Evolutionary conservation across 2,888 invertebrate species (phyloP).

Genomic region (Stegophylla sp.): DNA sequence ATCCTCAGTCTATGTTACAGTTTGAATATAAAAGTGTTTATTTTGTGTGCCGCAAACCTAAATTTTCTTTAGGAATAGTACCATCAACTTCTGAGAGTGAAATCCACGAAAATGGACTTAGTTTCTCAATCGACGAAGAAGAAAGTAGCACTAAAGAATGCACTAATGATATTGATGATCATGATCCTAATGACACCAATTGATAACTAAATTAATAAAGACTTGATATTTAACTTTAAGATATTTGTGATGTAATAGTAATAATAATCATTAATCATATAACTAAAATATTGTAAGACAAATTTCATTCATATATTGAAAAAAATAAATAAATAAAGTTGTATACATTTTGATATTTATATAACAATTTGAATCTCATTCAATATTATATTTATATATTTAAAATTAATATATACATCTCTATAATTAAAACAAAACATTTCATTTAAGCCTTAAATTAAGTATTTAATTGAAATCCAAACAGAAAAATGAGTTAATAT

Average conservation of each 20-base stretch:
- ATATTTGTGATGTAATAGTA: slow-evolving; percentile 41
- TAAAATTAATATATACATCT: slow-evolving; percentile 15
- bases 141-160: neutral
- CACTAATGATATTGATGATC: slow-evolving; percentile 29
- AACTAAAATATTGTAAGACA: slow-evolving; percentile 22
- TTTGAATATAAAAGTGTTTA: slow-evolving; percentile 91
- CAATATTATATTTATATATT: slow-evolving; percentile 30
- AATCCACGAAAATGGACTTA: slow-evolving; percentile 16
- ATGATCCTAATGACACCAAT: slow-evolving; percentile 25
- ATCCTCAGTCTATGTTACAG: slow-evolving; percentile 89
- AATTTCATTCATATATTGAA: slow-evolving; percentile 14
- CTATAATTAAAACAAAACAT: neutral
- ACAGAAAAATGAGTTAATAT: neutral
- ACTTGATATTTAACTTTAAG: slow-evolving; percentile 47
- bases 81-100: slow-evolving; percentile 10
- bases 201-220: slow-evolving; percentile 32
- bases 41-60: slow-evolving; percentile 86
- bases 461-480: slow-evolving; percentile 15
- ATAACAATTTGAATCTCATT: slow-evolving; percentile 47
- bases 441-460: neutral
- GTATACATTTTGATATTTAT: slow-evolving; percentile 30
- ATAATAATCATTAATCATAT: no score
- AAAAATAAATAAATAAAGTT: neutral
- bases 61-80: slow-evolving; percentile 12
- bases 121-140: slow-evolving; percentile 13